phyloP scores from a whole-genome alignment of 2,888 invertebrate species.

The Neoascia interrupta region DNA sequence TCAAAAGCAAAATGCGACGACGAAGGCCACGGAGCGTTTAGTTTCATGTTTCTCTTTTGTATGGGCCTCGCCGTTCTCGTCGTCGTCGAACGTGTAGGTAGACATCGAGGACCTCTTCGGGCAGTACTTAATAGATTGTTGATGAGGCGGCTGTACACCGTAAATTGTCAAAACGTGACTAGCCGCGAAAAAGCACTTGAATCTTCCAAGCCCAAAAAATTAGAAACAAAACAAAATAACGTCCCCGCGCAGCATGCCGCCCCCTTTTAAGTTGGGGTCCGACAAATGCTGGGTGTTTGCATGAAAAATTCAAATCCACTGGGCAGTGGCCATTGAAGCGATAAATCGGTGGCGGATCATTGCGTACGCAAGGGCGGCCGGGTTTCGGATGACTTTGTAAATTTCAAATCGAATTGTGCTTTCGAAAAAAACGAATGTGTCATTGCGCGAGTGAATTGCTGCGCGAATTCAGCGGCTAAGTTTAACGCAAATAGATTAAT shows the following conservation, averaged over 20 bases:
- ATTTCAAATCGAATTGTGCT: constrained; percentile 29
- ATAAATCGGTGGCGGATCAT: constrained; percentile 61
- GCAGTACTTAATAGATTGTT: constrained; percentile 70
- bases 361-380: background rate
- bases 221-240: background rate
- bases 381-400: too few species aligned
- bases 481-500: constrained; percentile 59
- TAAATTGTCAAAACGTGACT: constrained; percentile 70
- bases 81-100: constrained; percentile 56
- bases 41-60: constrained; percentile 50
- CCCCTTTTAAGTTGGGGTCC: background rate
- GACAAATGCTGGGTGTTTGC: constrained; percentile 57
- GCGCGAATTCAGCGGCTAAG: constrained; percentile 46
- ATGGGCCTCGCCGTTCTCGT: constrained; percentile 18
- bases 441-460: constrained; percentile 45
- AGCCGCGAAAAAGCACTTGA: constrained; percentile 68
- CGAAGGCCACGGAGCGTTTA: constrained; percentile 61
- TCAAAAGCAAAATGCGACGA: constrained; percentile 62
- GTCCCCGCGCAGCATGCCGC: too few species aligned
- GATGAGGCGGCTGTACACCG: constrained; percentile 68
- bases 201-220: constrained; percentile 56
- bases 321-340: constrained; percentile 56
- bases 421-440: constrained; percentile 44
- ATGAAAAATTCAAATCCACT: constrained; percentile 53
- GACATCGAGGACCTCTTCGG: constrained; percentile 68